A percentile compares a stretch with the other conserved stretches of the same genome.
phyloP scores from a whole-genome alignment of 2,113 vertebrate genomes.

The Prionailurus bengalensis region DNA sequence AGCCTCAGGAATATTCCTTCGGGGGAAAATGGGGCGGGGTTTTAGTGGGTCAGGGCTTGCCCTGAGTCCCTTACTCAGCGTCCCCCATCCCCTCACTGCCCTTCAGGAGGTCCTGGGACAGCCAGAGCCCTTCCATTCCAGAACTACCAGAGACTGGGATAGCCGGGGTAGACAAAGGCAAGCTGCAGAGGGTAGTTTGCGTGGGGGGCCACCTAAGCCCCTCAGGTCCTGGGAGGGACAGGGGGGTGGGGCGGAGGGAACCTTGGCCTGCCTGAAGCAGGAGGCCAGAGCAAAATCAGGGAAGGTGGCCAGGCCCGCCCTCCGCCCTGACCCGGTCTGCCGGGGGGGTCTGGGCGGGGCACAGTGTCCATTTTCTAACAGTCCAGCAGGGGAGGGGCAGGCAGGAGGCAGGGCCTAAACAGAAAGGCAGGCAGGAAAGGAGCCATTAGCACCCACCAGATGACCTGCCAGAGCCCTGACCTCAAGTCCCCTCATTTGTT shows the following conservation, averaged over 20 bases:
- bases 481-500: neutral
- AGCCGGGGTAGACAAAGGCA: constrained; percentile 37
- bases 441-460: neutral
- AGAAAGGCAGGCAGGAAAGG: constrained; percentile 29
- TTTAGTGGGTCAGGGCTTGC: constrained; percentile 25
- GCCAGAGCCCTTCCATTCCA: constrained; percentile 58
- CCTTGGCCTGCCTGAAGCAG: constrained; percentile 46
- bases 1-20: constrained; percentile 78
- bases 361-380: constrained; percentile 78
- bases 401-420: constrained; percentile 74
- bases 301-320: constrained; percentile 56
- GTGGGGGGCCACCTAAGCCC: constrained; percentile 57
- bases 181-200: constrained; percentile 29
- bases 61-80: constrained; percentile 21
- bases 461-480: neutral
- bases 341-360: constrained; percentile 44
- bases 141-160: constrained; percentile 57
- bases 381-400: constrained; percentile 65
- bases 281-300: constrained; percentile 39
- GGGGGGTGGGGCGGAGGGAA: neutral
- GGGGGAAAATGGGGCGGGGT: constrained; percentile 52
- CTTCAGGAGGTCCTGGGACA: neutral
- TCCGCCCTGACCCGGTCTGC: constrained; percentile 17
- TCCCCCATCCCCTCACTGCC: neutral
- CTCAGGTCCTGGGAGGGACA: neutral